Conservation (phyloP, 1,140 invertebrate genomes). For the Macrobrachium nipponense region DNA sequence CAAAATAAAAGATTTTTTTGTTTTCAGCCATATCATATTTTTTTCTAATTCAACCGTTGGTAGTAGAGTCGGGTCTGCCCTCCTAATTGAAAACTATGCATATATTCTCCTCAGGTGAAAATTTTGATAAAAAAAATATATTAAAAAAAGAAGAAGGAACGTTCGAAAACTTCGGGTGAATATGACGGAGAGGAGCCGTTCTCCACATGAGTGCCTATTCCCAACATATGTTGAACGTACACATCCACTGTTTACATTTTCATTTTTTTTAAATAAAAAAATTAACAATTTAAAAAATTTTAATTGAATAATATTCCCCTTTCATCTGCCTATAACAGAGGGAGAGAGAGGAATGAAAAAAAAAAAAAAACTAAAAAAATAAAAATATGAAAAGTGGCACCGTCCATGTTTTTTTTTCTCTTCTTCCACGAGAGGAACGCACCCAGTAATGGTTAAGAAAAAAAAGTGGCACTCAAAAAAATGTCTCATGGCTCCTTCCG, state of each 20-base stretch:
- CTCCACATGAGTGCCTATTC: too few relatives aligned
- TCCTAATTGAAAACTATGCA: not conserved
- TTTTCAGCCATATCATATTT: not conserved
- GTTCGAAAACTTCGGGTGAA: constrained; percentile 59
- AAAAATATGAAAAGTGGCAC: not conserved
- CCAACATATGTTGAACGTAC: too few relatives aligned
- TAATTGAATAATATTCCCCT: not conserved
- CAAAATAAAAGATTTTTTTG: constrained; percentile 4
- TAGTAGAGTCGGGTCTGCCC: constrained; percentile 56
- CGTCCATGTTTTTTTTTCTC: not conserved
- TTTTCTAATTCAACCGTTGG: not conserved
- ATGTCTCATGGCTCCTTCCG: too few relatives aligned
- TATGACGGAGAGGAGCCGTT: constrained; percentile 22
- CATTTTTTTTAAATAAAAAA: too few relatives aligned
- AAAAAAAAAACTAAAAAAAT: not conserved
- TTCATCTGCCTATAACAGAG: not conserved
- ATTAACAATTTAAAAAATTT: too few relatives aligned
- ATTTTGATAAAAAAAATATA: not conserved
- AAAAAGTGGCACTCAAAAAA: not conserved
- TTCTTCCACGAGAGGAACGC: not conserved
- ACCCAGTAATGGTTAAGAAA: not conserved
- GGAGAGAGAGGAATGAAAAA: too few relatives aligned
- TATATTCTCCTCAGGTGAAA: not conserved
- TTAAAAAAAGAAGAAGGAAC: constrained; percentile 9
- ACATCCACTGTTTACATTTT: too few relatives aligned